Percentiles rank a stretch among this genome's conserved stretches.
These are phyloP conservation scores for Habrosyne pyritoides DNA, from an alignment of 2,888 invertebrate species.

Conservation along the genomic window DNA sequence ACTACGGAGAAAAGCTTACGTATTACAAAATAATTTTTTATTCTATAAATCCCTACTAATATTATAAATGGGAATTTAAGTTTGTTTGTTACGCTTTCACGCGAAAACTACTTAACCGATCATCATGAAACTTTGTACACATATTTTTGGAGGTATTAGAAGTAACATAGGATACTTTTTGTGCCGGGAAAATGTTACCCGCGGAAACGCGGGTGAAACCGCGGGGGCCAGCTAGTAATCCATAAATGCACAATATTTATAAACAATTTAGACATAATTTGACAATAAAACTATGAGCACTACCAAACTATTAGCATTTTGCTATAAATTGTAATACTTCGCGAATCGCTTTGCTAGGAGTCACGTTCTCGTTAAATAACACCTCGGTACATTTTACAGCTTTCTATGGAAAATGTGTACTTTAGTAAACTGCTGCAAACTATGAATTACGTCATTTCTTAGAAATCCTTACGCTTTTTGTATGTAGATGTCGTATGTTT, in stretches of 20 bases:
- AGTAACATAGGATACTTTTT: no score
- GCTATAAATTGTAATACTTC: not conserved
- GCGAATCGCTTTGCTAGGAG: constrained; percentile 12
- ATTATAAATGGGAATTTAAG: no score
- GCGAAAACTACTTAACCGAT: no score
- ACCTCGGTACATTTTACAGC: constrained; percentile 45
- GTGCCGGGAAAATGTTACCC: no score
- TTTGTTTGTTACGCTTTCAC: no score
- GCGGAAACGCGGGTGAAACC: no score
- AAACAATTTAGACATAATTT: not conserved
- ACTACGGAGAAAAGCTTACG: not conserved
- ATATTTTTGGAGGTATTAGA: no score
- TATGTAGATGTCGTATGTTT: not conserved
- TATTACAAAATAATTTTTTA: not conserved
- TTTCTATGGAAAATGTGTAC: constrained; percentile 50
- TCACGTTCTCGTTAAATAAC: constrained; percentile 46
- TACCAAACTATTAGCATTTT: not conserved
- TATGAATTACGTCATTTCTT: constrained; percentile 40
- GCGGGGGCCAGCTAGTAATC: no score
- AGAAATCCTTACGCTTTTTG: constrained; percentile 27
- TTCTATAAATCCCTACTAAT: not conserved
- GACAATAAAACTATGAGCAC: not conserved
- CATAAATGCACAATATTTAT: not conserved
- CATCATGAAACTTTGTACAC: no score
- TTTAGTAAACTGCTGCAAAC: constrained; percentile 14